phyloP scores from a whole-genome alignment of 2,113 vertebrate genomes.

The Lutjanus erythropterus region DNA sequence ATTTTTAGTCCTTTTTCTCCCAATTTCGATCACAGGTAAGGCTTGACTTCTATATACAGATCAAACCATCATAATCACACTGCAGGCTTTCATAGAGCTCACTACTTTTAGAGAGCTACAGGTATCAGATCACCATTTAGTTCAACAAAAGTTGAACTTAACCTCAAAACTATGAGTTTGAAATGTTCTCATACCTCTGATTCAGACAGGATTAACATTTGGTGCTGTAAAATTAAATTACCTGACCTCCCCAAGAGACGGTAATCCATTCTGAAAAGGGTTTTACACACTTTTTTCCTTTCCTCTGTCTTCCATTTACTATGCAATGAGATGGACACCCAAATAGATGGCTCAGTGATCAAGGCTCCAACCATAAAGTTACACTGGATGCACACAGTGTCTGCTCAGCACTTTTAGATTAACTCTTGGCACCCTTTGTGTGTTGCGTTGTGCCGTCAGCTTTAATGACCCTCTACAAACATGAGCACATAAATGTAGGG shows the following conservation, averaged over 20 bases:
- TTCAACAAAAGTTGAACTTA: background rate
- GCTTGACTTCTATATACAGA: background rate
- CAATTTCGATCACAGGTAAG: background rate
- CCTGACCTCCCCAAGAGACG: conserved; percentile 22
- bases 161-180: background rate
- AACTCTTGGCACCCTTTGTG: conserved; percentile 21
- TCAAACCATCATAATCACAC: background rate
- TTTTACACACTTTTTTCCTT: conserved; percentile 3
- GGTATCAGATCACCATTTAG: background rate
- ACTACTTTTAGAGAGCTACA: background rate
- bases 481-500: conserved; percentile 23
- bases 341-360: conserved; percentile 28
- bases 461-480: conserved; percentile 46
- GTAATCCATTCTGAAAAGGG: conserved; percentile 15
- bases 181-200: background rate
- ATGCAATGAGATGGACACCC: conserved; percentile 29
- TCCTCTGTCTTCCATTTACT: conserved; percentile 26
- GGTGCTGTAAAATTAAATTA: conserved; percentile 20
- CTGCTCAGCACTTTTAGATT: conserved; percentile 51
- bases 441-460: background rate
- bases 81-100: background rate
- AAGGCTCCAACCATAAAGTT: conserved; percentile 31
- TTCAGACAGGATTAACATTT: conserved; percentile 1
- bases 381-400: conserved; percentile 19
- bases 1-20: no score